These are phyloP conservation scores for Scytalopus superciliaris DNA, from an alignment of 2,113 vertebrate species.

Conservation along the genomic window DNA sequence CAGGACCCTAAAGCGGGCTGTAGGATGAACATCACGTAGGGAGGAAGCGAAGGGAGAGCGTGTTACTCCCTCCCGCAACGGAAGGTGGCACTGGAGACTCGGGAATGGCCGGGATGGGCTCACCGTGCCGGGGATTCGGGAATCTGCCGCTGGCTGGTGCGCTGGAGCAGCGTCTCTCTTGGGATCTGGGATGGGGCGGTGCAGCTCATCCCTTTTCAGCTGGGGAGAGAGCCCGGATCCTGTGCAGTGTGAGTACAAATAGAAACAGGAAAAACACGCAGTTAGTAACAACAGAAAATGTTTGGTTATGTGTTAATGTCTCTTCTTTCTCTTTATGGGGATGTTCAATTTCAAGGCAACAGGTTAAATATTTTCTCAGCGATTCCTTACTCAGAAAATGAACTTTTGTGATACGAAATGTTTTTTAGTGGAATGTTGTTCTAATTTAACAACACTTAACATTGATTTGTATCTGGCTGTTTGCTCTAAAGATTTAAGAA, in stretches of 20 bases:
- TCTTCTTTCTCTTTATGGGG: not conserved
- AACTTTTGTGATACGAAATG: not conserved
- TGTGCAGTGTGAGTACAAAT: fast-evolving
- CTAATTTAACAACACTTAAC: fast-evolving
- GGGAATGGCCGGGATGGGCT: fast-evolving
- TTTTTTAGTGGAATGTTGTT: not conserved
- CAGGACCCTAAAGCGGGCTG: not conserved
- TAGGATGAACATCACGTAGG: fast-evolving
- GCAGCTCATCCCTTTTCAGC: not conserved
- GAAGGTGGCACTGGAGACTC: conserved; percentile 25
- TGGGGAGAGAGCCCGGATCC: too few species aligned
- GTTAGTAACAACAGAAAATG: not conserved
- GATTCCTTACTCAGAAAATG: not conserved
- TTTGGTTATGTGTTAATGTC: not conserved
- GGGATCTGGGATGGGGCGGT: not conserved
- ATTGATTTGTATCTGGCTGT: not conserved
- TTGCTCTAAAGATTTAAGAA: not conserved
- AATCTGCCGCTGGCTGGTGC: too few species aligned
- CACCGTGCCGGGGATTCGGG: not conserved
- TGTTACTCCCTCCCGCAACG: not conserved
- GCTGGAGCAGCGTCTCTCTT: too few species aligned
- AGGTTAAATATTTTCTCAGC: not conserved
- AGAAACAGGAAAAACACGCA: not conserved
- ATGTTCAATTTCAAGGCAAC: not conserved
- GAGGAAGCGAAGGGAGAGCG: fast-evolving